phyloP scores from a whole-genome alignment of 2,888 invertebrate species.

The Cryptocephalus moraei region DNA sequence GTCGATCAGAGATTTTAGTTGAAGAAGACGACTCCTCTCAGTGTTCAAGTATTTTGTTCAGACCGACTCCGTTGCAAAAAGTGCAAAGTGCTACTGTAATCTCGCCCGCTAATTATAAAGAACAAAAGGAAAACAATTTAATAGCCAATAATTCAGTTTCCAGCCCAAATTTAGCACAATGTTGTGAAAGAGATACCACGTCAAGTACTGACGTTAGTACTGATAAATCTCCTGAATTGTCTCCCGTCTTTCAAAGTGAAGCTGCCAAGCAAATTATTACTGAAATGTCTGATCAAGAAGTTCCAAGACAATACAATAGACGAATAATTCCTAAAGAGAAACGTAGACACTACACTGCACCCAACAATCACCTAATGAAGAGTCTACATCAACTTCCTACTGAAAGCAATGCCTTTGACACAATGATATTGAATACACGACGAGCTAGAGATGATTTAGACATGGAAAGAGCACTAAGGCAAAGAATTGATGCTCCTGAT shows the following conservation, averaged over 20 bases:
- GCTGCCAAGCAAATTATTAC: constrained; percentile 79
- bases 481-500: constrained; percentile 70
- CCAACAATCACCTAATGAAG: constrained; percentile 42
- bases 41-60: constrained; percentile 27
- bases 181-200: constrained; percentile 17
- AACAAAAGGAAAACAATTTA: constrained; percentile 7
- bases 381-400: constrained; percentile 31
- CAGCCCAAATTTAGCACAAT: constrained; percentile 26
- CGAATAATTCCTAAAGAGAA: constrained; percentile 69
- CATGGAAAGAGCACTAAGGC: constrained; percentile 74
- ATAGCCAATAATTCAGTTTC: constrained; percentile 19
- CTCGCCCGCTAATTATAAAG: constrained; percentile 20
- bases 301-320: constrained; percentile 35
- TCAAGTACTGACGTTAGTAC: constrained; percentile 21
- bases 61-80: constrained; percentile 20
- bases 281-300: constrained; percentile 50
- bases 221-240: constrained; percentile 48
- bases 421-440: constrained; percentile 32
- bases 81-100: constrained; percentile 6
- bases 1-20: constrained; percentile 34
- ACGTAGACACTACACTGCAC: constrained; percentile 80
- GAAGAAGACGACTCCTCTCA: constrained; percentile 36
- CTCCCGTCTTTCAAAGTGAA: constrained; percentile 77
- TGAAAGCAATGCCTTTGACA: constrained; percentile 27
- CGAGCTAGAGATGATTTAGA: constrained; percentile 76